phyloP scores from a whole-genome alignment of 2,113 vertebrate species.

The Orcinus orca region DNA sequence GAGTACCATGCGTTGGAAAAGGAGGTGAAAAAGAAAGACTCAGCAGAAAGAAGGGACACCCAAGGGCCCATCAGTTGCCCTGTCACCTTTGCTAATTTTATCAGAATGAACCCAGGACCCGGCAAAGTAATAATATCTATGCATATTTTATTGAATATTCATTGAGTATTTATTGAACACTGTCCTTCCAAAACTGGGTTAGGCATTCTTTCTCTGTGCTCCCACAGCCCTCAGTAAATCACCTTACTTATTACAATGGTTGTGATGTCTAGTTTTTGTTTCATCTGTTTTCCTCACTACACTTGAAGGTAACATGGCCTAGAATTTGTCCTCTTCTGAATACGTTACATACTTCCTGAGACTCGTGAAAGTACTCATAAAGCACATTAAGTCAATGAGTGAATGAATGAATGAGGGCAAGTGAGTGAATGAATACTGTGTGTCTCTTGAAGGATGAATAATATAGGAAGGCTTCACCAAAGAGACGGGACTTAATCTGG shows the following conservation, averaged over 20 bases:
- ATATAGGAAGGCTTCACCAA: background rate
- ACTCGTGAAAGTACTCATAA: background rate
- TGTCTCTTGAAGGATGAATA: background rate
- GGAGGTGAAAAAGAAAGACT: background rate
- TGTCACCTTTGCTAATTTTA: background rate
- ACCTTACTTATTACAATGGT: background rate
- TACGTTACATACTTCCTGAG: too few relatives aligned
- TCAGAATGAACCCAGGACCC: background rate
- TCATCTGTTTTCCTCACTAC: background rate
- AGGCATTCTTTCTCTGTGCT: rapidly evolving
- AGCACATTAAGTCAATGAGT: background rate
- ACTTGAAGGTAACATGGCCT: background rate
- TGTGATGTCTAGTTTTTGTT: background rate
- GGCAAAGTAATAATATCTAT: background rate
- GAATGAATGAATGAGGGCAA: background rate
- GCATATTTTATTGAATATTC: too few relatives aligned
- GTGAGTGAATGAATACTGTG: too few relatives aligned
- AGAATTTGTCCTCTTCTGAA: background rate
- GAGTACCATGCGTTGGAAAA: background rate
- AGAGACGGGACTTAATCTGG: background rate
- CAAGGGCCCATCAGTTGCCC: background rate
- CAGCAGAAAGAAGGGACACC: background rate
- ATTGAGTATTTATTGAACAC: background rate
- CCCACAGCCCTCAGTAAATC: background rate
- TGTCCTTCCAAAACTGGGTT: background rate